Percentiles rank a stretch among this genome's conserved stretches.
Evolutionary conservation across 2,797 vertebrate genomes (phyloP).

Genomic region (Labroides dimidiatus): DNA sequence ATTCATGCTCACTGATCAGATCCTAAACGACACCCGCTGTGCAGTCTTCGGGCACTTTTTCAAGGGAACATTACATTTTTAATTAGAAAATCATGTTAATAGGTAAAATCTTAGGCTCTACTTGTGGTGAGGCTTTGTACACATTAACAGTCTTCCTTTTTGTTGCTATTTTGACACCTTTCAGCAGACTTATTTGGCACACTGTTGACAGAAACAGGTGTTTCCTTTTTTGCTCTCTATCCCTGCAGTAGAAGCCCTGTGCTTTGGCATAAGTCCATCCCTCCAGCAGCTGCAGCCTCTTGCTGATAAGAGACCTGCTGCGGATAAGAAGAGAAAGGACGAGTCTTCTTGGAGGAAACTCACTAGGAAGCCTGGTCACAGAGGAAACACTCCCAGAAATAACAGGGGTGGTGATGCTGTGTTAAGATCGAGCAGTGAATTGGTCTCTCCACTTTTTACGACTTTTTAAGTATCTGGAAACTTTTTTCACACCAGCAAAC

Average conservation of each 20-base stretch:
- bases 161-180: conserved; percentile 6
- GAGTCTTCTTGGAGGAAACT: conserved; percentile 68
- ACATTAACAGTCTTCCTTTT: conserved; percentile 4
- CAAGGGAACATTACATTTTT: background rate
- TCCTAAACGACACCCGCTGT: too few relatives aligned
- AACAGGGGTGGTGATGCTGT: conserved; percentile 16
- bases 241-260: conserved; percentile 48
- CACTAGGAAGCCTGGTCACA: conserved; percentile 47
- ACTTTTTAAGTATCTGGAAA: background rate
- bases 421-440: background rate
- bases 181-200: conserved; percentile 47
- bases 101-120: background rate
- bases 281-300: conserved; percentile 23
- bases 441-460: background rate
- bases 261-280: conserved; percentile 38
- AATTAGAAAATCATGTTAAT: background rate
- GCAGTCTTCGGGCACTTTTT: background rate
- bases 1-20: too few relatives aligned
- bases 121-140: background rate
- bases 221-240: conserved; percentile 31
- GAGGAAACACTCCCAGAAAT: conserved; percentile 60
- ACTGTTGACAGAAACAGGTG: conserved; percentile 55
- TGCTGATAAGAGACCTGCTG: conserved; percentile 52
- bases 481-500: conserved; percentile 4
- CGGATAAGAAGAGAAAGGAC: conserved; percentile 35